Conservation (phyloP, 1,140 invertebrate genomes). For the Conus ventricosus region DNA sequence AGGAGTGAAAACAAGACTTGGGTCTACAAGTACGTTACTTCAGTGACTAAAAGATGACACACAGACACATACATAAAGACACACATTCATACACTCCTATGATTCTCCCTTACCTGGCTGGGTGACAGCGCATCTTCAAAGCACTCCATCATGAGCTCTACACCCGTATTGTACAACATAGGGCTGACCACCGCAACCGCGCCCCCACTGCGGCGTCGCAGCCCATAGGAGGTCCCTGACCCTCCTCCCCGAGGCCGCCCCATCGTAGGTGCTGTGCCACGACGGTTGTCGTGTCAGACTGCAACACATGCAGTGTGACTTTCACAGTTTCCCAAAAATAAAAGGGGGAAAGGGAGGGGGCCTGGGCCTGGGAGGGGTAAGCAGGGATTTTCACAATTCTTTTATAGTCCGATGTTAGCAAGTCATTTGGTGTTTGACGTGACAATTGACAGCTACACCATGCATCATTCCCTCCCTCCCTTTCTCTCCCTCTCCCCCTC, state of each 20-base stretch:
- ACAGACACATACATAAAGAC: background rate
- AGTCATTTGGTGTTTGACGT: too few species aligned
- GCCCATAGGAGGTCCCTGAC: background rate
- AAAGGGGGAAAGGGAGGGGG: background rate
- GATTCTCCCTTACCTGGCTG: slow-evolving; percentile 28
- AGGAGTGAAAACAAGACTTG: too few species aligned
- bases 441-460: too few species aligned
- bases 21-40: too few species aligned
- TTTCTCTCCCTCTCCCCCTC: too few species aligned
- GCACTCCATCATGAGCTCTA: slow-evolving; percentile 68
- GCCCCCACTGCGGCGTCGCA: slow-evolving; percentile 2
- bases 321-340: background rate
- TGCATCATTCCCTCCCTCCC: too few species aligned
- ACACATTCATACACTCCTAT: background rate
- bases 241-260: slow-evolving; percentile 9
- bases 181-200: background rate
- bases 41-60: background rate
- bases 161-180: background rate
- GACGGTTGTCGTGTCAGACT: too few species aligned
- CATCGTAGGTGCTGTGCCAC: background rate
- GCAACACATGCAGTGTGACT: too few species aligned
- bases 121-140: slow-evolving; percentile 59
- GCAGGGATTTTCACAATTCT: too few species aligned
- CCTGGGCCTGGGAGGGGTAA: background rate
- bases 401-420: too few species aligned